Evolutionary conservation across 2,888 invertebrate genomes (phyloP).

Genomic region (Ecdyonurus torrentis): DNA sequence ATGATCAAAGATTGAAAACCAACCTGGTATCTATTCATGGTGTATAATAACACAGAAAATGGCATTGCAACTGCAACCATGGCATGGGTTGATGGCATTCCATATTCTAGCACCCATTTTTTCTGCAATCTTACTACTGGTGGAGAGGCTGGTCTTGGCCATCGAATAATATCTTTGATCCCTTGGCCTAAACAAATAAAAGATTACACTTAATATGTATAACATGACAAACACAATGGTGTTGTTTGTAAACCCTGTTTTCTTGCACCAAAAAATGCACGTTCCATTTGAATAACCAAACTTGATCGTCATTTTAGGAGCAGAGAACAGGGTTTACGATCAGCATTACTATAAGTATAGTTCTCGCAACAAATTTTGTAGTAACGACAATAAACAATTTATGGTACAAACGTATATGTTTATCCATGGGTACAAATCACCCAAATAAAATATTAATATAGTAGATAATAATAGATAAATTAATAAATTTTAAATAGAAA

Average conservation of each 20-base stretch:
- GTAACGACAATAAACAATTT: no score
- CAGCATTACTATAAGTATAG: background rate
- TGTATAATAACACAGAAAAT: slow-evolving; percentile 65
- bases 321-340: no score
- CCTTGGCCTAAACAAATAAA: slow-evolving; percentile 48
- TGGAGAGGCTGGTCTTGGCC: slow-evolving; percentile 68
- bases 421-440: no score
- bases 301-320: no score
- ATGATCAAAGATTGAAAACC: slow-evolving; percentile 28
- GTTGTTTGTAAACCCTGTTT: no score
- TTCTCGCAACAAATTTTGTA: no score
- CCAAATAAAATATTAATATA: no score
- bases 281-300: no score
- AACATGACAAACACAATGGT: background rate
- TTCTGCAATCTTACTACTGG: slow-evolving; percentile 69
- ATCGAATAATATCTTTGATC: slow-evolving; percentile 70
- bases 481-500: background rate
- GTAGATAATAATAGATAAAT: no score
- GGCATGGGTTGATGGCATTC: slow-evolving; percentile 91
- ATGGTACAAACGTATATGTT: no score
- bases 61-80: slow-evolving; percentile 83
- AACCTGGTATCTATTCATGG: slow-evolving; percentile 57
- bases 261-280: no score
- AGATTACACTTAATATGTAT: slow-evolving; percentile 2
- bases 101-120: slow-evolving; percentile 83